Evolutionary conservation across 1,140 invertebrate genomes (phyloP).

Genomic region (Camponotus pennsylvanicus): DNA sequence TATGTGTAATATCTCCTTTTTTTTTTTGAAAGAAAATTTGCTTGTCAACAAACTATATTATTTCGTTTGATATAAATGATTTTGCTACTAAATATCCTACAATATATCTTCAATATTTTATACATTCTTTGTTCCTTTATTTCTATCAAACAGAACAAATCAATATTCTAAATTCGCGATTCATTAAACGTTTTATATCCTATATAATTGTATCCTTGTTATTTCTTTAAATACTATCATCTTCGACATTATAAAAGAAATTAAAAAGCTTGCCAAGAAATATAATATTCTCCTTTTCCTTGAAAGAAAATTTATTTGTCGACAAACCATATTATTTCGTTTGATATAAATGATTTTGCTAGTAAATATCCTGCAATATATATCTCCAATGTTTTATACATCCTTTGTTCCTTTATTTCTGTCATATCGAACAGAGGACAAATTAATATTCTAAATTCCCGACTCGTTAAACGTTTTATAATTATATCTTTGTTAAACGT

Average conservation of each 20-base stretch:
- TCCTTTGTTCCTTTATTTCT: neutral
- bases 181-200: no score
- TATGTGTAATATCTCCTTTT: no score
- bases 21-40: no score
- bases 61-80: no score
- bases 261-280: no score
- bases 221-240: neutral
- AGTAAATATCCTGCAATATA: neutral
- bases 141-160: no score
- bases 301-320: neutral
- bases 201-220: no score
- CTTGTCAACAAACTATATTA: no score
- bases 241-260: neutral
- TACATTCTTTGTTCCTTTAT: no score
- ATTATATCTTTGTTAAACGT: neutral
- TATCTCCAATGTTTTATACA: neutral
- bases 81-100: no score
- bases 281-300: neutral
- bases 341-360: conserved; percentile 6
- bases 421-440: neutral
- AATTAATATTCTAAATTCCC: neutral
- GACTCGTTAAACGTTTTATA: neutral
- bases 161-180: no score
- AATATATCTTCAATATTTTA: no score
- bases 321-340: neutral